Conservation (phyloP, 2,797 vertebrate genomes). For the Clamator glandarius region DNA sequence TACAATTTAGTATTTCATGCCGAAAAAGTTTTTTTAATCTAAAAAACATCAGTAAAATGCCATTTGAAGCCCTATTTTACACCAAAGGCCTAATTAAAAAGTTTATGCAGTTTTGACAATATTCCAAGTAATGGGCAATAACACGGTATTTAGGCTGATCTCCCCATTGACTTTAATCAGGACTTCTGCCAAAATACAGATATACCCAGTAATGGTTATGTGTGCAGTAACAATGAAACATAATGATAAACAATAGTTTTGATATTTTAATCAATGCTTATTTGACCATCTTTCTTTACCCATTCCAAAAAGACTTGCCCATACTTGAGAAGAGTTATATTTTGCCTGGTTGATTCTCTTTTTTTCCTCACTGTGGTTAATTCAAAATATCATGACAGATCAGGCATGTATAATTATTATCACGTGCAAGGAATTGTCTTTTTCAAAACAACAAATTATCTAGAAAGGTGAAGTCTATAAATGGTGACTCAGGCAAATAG, state of each 20-base stretch:
- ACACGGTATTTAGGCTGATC: neutral
- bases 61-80: neutral
- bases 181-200: constrained; percentile 3
- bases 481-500: neutral
- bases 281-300: neutral
- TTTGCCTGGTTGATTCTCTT: neutral
- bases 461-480: neutral
- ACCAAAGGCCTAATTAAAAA: constrained; percentile 18
- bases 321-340: neutral
- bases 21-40: neutral
- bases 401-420: neutral
- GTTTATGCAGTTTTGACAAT: neutral
- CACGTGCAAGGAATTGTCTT: neutral
- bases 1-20: neutral
- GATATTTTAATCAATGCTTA: neutral
- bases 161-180: neutral
- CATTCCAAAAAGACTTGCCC: neutral
- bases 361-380: neutral
- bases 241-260: neutral
- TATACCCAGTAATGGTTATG: neutral
- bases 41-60: neutral
- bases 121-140: neutral
- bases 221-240: neutral
- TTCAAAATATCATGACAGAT: neutral
- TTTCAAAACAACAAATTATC: neutral